Evolutionary conservation across 1,140 invertebrate species (phyloP).

Genomic region (Phymorhynchus buccinoides): DNA sequence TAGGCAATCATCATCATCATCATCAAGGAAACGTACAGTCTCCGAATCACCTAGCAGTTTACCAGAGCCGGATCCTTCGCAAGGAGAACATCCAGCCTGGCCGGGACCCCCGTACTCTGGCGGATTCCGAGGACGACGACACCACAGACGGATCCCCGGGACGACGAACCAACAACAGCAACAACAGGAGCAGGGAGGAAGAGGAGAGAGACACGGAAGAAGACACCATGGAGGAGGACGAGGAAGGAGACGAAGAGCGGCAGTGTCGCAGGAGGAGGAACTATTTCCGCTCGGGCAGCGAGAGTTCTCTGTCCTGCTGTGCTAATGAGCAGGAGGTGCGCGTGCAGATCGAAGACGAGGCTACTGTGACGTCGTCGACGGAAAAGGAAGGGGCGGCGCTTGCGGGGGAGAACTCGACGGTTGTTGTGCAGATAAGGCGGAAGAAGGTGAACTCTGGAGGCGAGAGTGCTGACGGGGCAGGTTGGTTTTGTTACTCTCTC

Average conservation of each 20-base stretch:
- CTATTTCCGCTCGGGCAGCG: constrained; percentile 36
- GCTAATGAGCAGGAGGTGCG: constrained; percentile 34
- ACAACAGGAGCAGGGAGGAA: background rate
- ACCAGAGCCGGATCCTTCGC: background rate
- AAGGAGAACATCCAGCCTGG: background rate
- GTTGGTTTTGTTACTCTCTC: background rate
- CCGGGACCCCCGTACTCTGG: background rate
- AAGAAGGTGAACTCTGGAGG: background rate
- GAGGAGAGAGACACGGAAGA: background rate
- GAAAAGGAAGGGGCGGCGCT: background rate
- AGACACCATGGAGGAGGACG: background rate
- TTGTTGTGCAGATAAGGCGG: background rate
- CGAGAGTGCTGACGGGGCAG: background rate
- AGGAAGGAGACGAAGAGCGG: background rate
- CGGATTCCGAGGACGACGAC: background rate
- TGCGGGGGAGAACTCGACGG: background rate
- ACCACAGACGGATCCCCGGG: background rate
- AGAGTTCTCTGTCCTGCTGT: constrained; percentile 41
- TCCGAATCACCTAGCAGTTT: background rate
- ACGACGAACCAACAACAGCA: no score
- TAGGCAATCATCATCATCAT: background rate
- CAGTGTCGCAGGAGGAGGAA: background rate
- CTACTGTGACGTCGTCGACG: background rate
- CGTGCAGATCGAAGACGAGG: constrained; percentile 39
- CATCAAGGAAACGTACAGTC: background rate